phyloP scores from a whole-genome alignment of 2,113 vertebrate genomes.

The Xiphias gladius region DNA sequence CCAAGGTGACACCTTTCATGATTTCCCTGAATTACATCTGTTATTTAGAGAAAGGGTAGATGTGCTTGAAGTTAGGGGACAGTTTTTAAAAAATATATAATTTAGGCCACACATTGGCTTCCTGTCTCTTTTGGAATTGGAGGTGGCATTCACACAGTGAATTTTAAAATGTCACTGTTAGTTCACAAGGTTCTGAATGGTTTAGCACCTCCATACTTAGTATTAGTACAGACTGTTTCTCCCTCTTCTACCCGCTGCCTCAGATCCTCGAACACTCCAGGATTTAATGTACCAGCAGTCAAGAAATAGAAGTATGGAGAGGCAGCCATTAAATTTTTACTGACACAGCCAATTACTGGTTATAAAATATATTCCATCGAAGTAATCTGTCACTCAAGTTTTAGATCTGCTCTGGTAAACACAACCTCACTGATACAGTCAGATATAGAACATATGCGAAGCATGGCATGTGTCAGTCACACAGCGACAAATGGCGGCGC shows the following conservation, averaged over 20 bases:
- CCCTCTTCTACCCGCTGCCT: not conserved
- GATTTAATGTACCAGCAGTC: not conserved
- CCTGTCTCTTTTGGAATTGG: not conserved
- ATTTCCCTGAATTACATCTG: slow-evolving; percentile 2
- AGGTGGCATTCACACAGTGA: too few species aligned
- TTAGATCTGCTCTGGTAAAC: not conserved
- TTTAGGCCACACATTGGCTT: too few species aligned
- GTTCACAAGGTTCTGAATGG: not conserved
- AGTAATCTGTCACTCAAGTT: not conserved
- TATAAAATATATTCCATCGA: not conserved
- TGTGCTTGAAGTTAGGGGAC: not conserved
- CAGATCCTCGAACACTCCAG: not conserved
- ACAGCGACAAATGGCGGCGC: slow-evolving; percentile 34
- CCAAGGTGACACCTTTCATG: slow-evolving; percentile 32
- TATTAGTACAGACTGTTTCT: not conserved
- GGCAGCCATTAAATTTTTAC: not conserved
- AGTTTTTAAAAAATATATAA: not conserved
- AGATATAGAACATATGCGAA: slow-evolving; percentile 55
- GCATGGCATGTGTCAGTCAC: slow-evolving; percentile 71
- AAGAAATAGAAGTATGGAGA: not conserved
- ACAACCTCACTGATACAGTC: slow-evolving; percentile 27
- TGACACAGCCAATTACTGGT: not conserved
- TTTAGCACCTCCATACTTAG: not conserved
- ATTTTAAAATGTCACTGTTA: not conserved
- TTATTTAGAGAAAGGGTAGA: slow-evolving; percentile 6